These are phyloP conservation scores for Chelonus formosanus DNA, from an alignment of 2,888 invertebrate species.

Conservation along the genomic window DNA sequence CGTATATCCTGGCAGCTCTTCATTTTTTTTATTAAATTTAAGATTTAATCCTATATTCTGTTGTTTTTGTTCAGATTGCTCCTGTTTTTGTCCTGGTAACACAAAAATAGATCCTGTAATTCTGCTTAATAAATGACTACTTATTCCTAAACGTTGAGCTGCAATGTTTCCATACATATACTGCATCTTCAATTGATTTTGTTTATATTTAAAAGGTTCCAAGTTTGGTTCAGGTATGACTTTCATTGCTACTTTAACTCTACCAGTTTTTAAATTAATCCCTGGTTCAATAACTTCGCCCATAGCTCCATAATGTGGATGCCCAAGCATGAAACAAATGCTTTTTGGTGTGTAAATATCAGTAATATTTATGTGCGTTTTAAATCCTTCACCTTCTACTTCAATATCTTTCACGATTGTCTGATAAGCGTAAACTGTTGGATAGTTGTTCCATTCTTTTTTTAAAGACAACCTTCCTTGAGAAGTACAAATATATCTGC, in stretches of 20 bases:
- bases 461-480: constrained; percentile 74
- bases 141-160: constrained; percentile 73
- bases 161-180: constrained; percentile 71
- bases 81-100: constrained; percentile 49
- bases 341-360: constrained; percentile 76
- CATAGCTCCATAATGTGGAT: constrained; percentile 82
- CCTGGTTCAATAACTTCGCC: constrained; percentile 74
- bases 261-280: constrained; percentile 68
- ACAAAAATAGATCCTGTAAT: constrained; percentile 88
- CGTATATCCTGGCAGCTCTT: constrained; percentile 85
- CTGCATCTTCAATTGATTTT: constrained; percentile 56
- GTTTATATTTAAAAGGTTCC: constrained; percentile 48
- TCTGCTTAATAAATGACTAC: constrained; percentile 78
- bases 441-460: constrained; percentile 75
- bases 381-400: constrained; percentile 63
- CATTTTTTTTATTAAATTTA: constrained; percentile 82
- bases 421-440: constrained; percentile 77
- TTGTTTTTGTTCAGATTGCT: constrained; percentile 51
- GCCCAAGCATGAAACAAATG: constrained; percentile 79
- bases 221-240: constrained; percentile 69
- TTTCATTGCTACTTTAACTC: constrained; percentile 70
- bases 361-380: constrained; percentile 65
- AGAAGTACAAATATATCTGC: constrained; percentile 69
- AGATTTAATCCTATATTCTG: constrained; percentile 90
- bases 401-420: constrained; percentile 70